Base-by-base conservation (phyloP, 1,140 invertebrate genomes). In the Capitella teleta region DNA sequence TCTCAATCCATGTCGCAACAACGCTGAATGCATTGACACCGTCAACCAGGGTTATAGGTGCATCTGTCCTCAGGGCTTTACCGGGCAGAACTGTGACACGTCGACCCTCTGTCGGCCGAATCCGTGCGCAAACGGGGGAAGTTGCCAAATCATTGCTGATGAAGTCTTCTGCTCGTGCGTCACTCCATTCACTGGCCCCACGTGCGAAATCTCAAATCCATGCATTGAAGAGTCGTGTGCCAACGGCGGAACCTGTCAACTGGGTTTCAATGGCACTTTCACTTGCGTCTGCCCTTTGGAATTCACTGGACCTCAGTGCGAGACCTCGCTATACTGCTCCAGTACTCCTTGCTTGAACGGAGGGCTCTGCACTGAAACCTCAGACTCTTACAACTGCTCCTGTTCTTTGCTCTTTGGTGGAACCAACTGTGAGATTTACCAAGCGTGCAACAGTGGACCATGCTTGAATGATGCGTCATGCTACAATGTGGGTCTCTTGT, bases 301-400 rank as follows among this genome's bases (percentile, higher is more conserved):
- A 23, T 72, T 58, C 52, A 66, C 58, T 30, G 68, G 68, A n/a
- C 49, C 58, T 14, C 56, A 59, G 5, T 68, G 66, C 45, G 65
- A 70, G 32, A 57, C 58, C 41, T 19, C 26, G n/a, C 30, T 14
- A 38, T 46, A 8, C 3, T 53, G 51, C 19, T 23, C 45, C 24
- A 52, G 34, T 48, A 16, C 32, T 14, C 50, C 53, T 12, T 55
- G 53, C 40, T 19, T 18, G 14, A 18, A 44, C 23, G 34, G 46
- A 12, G 28, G 23, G 30, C 45, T n/a, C 26, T 36, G 46, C 10
- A 38, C 26, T 18, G 19, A 5, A 14, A n/a, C n/a, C n/a, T n/a
- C n/a, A n/a, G n/a, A n/a, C n/a, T n/a, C n/a, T n/a, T n/a, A n/a
- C n/a, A n/a, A n/a, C n/a, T n/a, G n/a, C n/a, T n/a, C n/a, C n/a